Conservation (phyloP, 2,888 invertebrate species). For the Geotrupes spiniger region DNA sequence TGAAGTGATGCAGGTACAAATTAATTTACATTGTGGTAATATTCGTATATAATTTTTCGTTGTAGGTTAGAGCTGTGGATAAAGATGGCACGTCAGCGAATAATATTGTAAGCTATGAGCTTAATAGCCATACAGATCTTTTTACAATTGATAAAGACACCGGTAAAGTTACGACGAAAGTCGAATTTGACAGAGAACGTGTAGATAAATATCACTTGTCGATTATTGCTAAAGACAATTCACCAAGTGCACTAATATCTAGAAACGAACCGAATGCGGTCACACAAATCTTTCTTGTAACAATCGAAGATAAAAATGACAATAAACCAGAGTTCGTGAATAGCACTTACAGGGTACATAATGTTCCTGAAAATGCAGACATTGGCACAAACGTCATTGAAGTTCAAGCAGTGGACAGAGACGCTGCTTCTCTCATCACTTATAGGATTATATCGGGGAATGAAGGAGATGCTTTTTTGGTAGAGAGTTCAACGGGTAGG, state of each 20-base stretch:
- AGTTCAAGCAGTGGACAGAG: conserved; percentile 83
- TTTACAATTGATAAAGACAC: conserved; percentile 82
- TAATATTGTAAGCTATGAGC: conserved; percentile 77
- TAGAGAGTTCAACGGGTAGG: conserved; percentile 81
- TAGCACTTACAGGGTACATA: conserved; percentile 68
- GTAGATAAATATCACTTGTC: conserved; percentile 84
- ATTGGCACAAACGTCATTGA: conserved; percentile 79
- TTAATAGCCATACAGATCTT: conserved; percentile 66
- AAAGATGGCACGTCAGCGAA: conserved; percentile 79
- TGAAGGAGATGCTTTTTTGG: conserved; percentile 79
- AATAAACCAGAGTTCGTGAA: conserved; percentile 89
- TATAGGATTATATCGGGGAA: conserved; percentile 90
- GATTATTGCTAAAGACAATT: conserved; percentile 87
- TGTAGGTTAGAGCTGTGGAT: conserved; percentile 68
- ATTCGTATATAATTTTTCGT: not conserved
- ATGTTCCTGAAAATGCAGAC: conserved; percentile 80
- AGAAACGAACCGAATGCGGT: conserved; percentile 70
- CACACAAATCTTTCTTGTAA: conserved; percentile 82
- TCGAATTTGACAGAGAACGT: conserved; percentile 82
- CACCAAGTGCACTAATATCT: conserved; percentile 71
- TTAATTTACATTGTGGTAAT: conserved; percentile 1
- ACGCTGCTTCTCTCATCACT: conserved; percentile 81
- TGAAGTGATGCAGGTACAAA: conserved; percentile 75
- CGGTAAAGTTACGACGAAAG: conserved; percentile 82
- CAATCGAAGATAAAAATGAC: conserved; percentile 95